Evolutionary conservation across 2,113 vertebrate species (phyloP).

Genomic region (Rhabdomys dilectus): DNA sequence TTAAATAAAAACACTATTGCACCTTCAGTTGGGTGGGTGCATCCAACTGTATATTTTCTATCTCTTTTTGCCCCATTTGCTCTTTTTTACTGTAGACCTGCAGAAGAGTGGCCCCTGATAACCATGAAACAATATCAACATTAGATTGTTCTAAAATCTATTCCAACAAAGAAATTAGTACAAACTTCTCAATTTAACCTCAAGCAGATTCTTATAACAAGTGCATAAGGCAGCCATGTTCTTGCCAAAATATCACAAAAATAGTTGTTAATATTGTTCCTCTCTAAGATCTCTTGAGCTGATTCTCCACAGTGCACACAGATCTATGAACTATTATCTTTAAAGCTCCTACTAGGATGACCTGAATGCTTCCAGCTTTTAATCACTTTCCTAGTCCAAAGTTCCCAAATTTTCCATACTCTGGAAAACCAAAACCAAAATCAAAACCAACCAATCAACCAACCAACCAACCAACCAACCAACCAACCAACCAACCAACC

Average conservation of each 20-base stretch:
- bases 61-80: neutral
- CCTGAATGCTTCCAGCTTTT: too few relatives aligned
- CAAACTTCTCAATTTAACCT: neutral
- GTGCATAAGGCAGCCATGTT: neutral
- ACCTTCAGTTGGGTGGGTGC: neutral
- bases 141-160: neutral
- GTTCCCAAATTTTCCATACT: neutral
- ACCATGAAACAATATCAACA: neutral
- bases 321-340: neutral
- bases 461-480: too few relatives aligned
- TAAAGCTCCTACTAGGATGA: neutral
- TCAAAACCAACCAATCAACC: neutral
- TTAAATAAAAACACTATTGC: neutral
- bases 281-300: neutral
- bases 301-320: neutral
- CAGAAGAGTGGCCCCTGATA: neutral
- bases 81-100: neutral
- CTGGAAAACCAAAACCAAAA: neutral
- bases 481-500: neutral
- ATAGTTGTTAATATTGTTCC: neutral
- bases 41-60: neutral
- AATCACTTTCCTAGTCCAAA: neutral
- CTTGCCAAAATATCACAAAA: neutral
- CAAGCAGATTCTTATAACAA: neutral
- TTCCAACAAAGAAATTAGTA: neutral